phyloP scores from a whole-genome alignment of 1,140 invertebrate genomes.

The Eueides isabella region DNA sequence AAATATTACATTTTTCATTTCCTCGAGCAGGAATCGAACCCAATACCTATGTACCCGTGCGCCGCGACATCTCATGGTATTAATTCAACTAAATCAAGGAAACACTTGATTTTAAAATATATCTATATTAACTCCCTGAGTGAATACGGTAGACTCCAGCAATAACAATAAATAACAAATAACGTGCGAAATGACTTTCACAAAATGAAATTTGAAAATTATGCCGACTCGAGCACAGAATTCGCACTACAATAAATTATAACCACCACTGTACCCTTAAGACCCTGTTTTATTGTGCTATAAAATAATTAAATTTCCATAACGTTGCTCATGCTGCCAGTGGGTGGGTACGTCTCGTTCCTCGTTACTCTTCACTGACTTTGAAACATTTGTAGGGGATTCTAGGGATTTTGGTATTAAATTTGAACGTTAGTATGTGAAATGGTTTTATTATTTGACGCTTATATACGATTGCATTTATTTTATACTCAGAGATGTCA shows the following conservation, averaged over 20 bases:
- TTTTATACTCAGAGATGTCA: too few relatives aligned
- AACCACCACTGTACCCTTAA: constrained; percentile 28
- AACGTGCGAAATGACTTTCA: background rate
- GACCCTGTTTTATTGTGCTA: constrained; percentile 44
- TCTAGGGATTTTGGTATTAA: constrained; percentile 10
- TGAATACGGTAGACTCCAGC: too few relatives aligned
- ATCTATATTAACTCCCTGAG: too few relatives aligned
- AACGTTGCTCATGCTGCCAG: constrained; percentile 25
- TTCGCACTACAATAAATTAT: constrained; percentile 35
- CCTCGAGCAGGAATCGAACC: too few relatives aligned
- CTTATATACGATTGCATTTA: background rate
- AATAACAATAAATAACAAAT: constrained; percentile 4
- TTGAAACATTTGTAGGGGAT: constrained; percentile 23
- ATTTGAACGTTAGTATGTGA: background rate
- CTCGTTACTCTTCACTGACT: constrained; percentile 3
- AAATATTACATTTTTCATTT: too few relatives aligned
- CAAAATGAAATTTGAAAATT: background rate
- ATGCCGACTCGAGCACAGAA: background rate
- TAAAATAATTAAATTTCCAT: constrained; percentile 51
- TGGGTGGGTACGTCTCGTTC: constrained; percentile 11
- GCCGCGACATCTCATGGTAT: too few relatives aligned
- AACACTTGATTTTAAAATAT: too few relatives aligned
- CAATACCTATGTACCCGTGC: too few relatives aligned
- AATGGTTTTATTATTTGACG: constrained; percentile 1
- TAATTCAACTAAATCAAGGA: too few relatives aligned